Evolutionary conservation across 2,113 vertebrate genomes (phyloP).

Genomic region (Proterorhinus semilunaris): DNA sequence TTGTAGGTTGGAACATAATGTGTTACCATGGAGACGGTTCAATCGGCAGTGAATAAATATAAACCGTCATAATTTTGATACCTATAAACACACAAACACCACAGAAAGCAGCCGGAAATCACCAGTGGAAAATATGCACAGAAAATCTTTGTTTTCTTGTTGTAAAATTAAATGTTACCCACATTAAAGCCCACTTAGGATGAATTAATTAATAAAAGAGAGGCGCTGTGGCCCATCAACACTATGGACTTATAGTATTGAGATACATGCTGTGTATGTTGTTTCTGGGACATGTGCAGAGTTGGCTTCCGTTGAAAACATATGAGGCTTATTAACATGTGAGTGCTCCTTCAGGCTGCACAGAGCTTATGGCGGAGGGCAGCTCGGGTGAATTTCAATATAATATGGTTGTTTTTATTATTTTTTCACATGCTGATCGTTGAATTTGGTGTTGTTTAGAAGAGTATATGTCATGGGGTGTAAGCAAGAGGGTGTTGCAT

Average conservation of each 20-base stretch:
- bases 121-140: no score
- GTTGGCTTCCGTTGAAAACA: constrained; percentile 19
- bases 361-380: not conserved
- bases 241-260: not conserved
- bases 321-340: constrained; percentile 39
- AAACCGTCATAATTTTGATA: no score
- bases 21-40: no score
- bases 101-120: no score
- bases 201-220: no score
- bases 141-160: no score
- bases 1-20: no score
- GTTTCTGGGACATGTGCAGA: constrained; percentile 13
- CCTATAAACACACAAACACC: no score
- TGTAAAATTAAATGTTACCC: no score
- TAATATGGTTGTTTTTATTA: not conserved
- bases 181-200: no score
- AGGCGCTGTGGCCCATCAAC: not conserved
- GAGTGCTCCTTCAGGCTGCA: constrained; percentile 18
- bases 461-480: not conserved
- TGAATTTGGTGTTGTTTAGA: not conserved
- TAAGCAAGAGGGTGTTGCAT: no score
- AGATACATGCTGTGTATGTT: not conserved
- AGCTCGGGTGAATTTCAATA: not conserved
- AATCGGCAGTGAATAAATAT: no score
- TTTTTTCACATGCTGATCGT: not conserved